Evolutionary conservation across 2,888 invertebrate species (phyloP).

Genomic region (Lithophane semibrunnea): DNA sequence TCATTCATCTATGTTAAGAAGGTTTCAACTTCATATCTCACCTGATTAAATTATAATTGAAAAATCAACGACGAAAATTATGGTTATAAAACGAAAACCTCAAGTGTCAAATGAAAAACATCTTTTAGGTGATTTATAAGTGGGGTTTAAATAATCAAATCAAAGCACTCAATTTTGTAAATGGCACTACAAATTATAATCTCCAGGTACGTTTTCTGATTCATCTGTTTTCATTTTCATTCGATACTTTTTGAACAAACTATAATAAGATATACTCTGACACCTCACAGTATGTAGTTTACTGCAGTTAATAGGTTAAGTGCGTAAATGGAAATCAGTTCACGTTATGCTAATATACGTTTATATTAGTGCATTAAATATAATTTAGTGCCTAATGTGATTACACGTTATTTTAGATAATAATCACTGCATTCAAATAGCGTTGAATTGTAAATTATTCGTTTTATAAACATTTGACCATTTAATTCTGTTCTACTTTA

Average conservation of each 20-base stretch:
- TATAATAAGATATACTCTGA: not conserved
- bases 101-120: not conserved
- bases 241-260: not conserved
- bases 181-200: not conserved
- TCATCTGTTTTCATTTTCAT: not conserved
- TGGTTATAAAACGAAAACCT: not conserved
- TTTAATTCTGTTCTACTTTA: not conserved
- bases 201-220: not conserved
- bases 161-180: not conserved
- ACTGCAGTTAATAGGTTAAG: slow-evolving; percentile 18
- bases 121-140: not conserved
- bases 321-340: slow-evolving; percentile 27
- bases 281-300: slow-evolving; percentile 2
- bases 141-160: not conserved
- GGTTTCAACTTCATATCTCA: too few species aligned
- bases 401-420: slow-evolving; percentile 14
- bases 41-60: too few species aligned
- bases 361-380: slow-evolving; percentile 19
- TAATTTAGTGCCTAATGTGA: slow-evolving; percentile 6
- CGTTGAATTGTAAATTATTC: slow-evolving; percentile 11
- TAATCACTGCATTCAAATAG: slow-evolving; percentile 15
- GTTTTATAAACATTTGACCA: not conserved
- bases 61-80: too few species aligned
- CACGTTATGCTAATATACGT: slow-evolving; percentile 26
- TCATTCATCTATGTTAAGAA: too few species aligned